Evolutionary conservation across 1,140 invertebrate species (phyloP).

Genomic region (Dreissena rostriformis): DNA sequence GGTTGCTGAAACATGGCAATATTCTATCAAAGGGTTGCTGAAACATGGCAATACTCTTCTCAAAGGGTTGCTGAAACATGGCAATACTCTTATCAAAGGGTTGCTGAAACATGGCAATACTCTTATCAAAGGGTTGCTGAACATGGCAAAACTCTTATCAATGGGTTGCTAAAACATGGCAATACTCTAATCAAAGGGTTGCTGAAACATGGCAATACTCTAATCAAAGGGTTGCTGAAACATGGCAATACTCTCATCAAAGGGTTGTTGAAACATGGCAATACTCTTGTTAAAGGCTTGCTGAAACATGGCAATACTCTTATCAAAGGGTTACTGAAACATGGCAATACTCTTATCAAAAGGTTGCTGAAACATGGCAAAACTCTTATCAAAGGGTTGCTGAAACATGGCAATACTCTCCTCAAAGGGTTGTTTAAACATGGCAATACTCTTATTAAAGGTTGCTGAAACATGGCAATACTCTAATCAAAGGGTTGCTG

Average conservation of each 20-base stretch:
- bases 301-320: slow-evolving; percentile 67
- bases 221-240: no score
- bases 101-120: no score
- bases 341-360: slow-evolving; percentile 64
- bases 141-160: no score
- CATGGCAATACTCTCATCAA: slow-evolving; percentile 66
- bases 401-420: slow-evolving; percentile 57
- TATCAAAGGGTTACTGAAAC: slow-evolving; percentile 67
- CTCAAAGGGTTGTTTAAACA: slow-evolving; percentile 66
- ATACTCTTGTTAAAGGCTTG: no score
- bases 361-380: slow-evolving; percentile 62
- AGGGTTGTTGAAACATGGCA: slow-evolving; percentile 62
- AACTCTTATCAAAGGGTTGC: neutral
- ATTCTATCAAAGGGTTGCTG: no score
- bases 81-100: no score
- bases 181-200: slow-evolving; percentile 65
- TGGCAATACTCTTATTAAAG: no score
- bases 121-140: slow-evolving; percentile 67
- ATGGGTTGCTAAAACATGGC: no score
- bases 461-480: no score
- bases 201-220: slow-evolving; percentile 54
- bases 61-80: slow-evolving; percentile 64
- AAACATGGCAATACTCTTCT: slow-evolving; percentile 68
- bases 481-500: slow-evolving; percentile 67
- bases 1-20: slow-evolving; percentile 61